Evolutionary conservation across 2,797 vertebrate species (phyloP).

Genomic region (Notamacropus eugenii): DNA sequence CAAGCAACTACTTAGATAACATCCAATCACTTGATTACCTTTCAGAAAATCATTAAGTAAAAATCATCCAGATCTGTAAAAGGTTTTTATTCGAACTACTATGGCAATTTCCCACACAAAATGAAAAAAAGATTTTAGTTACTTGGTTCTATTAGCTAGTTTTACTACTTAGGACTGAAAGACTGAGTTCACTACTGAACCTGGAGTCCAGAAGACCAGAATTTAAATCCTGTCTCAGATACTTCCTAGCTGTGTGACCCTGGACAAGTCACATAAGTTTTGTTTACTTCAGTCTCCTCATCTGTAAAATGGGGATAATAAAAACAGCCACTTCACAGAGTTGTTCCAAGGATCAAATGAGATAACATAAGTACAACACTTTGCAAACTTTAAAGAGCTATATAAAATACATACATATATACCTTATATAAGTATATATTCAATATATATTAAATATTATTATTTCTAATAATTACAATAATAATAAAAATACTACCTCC

Average conservation of each 20-base stretch:
- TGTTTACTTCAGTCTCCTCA: not conserved
- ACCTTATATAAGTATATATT: too few species aligned
- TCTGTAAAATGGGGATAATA: not conserved
- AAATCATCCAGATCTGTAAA: conserved; percentile 50
- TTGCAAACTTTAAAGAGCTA: not conserved
- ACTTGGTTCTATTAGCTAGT: not conserved
- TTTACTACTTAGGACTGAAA: not conserved
- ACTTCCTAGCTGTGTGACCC: not conserved
- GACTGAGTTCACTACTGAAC: not conserved
- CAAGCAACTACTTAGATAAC: not conserved
- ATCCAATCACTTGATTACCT: not conserved
- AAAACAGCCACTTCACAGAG: not conserved
- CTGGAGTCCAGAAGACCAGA: not conserved
- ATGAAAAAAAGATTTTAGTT: conserved; percentile 20
- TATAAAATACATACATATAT: not conserved
- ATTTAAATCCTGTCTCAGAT: not conserved
- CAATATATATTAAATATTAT: not conserved
- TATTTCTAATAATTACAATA: not conserved
- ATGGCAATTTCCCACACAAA: conserved; percentile 48
- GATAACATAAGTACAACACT: not conserved
- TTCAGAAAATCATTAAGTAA: conserved; percentile 23
- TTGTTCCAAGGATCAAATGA: not conserved
- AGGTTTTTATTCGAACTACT: conserved; percentile 42
- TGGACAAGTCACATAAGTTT: not conserved
- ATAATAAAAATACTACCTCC: not conserved